Base-by-base conservation (phyloP, 2,888 invertebrate species). In the Rotaria sp. region DNA sequence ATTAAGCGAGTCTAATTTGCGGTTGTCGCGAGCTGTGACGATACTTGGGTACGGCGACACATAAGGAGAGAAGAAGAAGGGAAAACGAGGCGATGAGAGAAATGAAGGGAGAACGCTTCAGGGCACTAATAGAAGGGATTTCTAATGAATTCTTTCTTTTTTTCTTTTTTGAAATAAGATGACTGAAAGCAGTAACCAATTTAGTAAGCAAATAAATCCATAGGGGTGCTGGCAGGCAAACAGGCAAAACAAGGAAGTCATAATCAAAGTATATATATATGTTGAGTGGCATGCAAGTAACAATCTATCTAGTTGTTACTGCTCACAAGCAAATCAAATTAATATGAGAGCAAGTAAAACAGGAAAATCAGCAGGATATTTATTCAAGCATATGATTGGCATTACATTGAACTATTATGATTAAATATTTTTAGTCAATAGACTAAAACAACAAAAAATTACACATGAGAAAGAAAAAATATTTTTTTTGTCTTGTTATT, bases 201-300 rank as follows among this genome's bases (percentile, higher is more conserved):
- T 67, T 67, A 8, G 67, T 7, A 21, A 30, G 35, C 35, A 67
- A 67, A 67, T 21, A 67, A 35, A 67, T 67, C 10, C 15, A 35
- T 67, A 4, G 21, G 5, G 35, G 18, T 67, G 35, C 67, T 67
- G 3, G 2, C 15, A 8, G 35, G 35, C 35, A 67, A 67, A 67
- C 67, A 59, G 30, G 59, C 59, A 67, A 67, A 67, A 67, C 67
- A 67, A 67, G 67, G 35, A 67, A 67, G 35, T 67, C 35, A 38
- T 67, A 67, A 67, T 67, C 67, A 67, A 67, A 67, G 35, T 35
- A 35, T 67, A 67, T 38, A 35, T 38, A 35, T 18, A 67, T 67
- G 35, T 21, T 67, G 67, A 67, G 67, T 67, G 35, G 35, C 67
- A 67, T 67, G 7, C 35, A 67, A 67, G 18, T 35, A 35, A 15